Conservation (phyloP, 2,888 invertebrate genomes). For the Chrysodeixis includens region DNA sequence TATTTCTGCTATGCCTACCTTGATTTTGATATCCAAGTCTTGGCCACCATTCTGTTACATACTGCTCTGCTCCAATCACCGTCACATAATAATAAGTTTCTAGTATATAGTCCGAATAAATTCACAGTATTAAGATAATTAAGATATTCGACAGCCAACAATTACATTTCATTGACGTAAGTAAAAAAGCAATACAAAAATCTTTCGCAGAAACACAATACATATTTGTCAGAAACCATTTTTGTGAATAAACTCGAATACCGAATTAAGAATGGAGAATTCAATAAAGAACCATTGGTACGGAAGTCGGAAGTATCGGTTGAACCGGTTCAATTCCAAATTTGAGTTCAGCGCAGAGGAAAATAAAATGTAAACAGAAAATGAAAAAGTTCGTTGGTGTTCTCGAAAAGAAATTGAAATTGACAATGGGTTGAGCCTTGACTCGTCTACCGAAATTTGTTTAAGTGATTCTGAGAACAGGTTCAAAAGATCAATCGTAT, state of each 20-base stretch:
- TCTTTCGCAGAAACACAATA: conserved; percentile 2
- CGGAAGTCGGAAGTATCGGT: conserved; percentile 51
- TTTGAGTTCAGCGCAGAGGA: conserved; percentile 31
- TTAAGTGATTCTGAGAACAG: neutral
- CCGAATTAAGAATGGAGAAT: conserved; percentile 49
- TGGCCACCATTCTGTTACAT: too few relatives aligned
- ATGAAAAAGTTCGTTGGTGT: conserved; percentile 23
- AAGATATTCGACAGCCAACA: too few relatives aligned
- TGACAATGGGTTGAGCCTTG: conserved; percentile 3
- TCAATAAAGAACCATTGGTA: conserved; percentile 52
- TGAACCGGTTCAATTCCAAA: conserved; percentile 44
- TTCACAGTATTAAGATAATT: too few relatives aligned
- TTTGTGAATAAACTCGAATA: conserved; percentile 22
- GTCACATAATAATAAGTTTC: too few relatives aligned
- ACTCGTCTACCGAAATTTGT: neutral
- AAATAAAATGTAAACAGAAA: conserved; percentile 45
- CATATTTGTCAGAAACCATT: conserved; percentile 11
- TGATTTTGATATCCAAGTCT: too few relatives aligned
- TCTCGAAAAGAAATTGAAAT: conserved; percentile 5
- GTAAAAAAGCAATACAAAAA: neutral
- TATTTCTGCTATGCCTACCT: too few relatives aligned
- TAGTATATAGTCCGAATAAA: too few relatives aligned
- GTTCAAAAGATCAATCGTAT: neutral
- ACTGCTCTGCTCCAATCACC: too few relatives aligned
- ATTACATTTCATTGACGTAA: neutral